phyloP scores from a whole-genome alignment of 2,888 invertebrate genomes.

The Sthenelais limicola region DNA sequence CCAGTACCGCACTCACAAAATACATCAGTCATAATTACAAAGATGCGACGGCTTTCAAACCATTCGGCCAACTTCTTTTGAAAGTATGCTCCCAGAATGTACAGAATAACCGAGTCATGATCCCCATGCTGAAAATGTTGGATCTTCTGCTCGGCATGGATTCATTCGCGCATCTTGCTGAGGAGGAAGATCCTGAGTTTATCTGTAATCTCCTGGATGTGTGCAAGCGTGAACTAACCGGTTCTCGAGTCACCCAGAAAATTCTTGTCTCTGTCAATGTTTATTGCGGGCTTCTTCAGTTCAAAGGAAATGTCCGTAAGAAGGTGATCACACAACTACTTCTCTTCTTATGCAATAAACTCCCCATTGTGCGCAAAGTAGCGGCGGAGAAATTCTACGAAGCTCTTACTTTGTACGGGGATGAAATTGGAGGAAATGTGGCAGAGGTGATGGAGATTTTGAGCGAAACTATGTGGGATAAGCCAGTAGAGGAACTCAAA shows the following conservation, averaged over 20 bases:
- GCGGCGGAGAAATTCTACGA: constrained; percentile 70
- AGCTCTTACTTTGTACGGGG: constrained; percentile 66
- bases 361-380: constrained; percentile 67
- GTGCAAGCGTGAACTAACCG: too few species aligned
- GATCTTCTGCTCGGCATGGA: constrained; percentile 87
- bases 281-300: constrained; percentile 67
- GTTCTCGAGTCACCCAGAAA: too few species aligned
- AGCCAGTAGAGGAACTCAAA: constrained; percentile 80
- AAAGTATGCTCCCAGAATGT: constrained; percentile 84
- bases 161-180: constrained; percentile 64
- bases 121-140: constrained; percentile 88
- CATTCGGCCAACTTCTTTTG: constrained; percentile 81
- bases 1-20: constrained; percentile 84
- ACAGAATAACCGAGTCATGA: constrained; percentile 83
- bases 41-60: constrained; percentile 74
- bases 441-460: constrained; percentile 66
- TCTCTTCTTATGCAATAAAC: constrained; percentile 68
- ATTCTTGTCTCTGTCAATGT: too few species aligned
- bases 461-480: constrained; percentile 78
- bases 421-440: constrained; percentile 60
- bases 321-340: constrained; percentile 60
- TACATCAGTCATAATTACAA: constrained; percentile 75
- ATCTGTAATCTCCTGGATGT: too few species aligned
- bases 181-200: too few species aligned
- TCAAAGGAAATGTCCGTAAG: constrained; percentile 56